phyloP scores from a whole-genome alignment of 2,888 invertebrate species.

The Fragum fragum region DNA sequence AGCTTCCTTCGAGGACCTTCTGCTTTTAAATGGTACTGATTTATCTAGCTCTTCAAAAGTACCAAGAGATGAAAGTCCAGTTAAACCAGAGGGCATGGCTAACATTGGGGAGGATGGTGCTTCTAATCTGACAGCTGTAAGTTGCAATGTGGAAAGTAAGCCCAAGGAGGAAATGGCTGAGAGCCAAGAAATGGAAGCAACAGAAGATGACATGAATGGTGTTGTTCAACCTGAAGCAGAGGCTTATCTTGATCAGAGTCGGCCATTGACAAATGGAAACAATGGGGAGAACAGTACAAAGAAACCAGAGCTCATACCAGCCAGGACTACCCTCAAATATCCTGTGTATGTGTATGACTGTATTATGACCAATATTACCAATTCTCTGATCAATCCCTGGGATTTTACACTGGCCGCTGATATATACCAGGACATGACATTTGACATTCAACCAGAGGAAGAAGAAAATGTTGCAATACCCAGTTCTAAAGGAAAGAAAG shows the following conservation, averaged over 20 bases:
- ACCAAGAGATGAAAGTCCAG: background rate
- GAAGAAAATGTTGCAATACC: slow-evolving; percentile 27
- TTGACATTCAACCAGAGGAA: slow-evolving; percentile 68
- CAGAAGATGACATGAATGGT: background rate
- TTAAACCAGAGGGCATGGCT: background rate
- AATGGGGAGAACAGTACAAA: background rate
- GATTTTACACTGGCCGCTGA: slow-evolving; percentile 77
- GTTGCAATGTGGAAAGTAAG: background rate
- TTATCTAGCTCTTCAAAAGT: background rate
- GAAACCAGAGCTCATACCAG: background rate
- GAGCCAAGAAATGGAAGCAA: background rate
- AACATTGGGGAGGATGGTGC: background rate
- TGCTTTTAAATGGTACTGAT: slow-evolving; percentile 72
- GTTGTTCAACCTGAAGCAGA: background rate
- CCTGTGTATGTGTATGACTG: slow-evolving; percentile 92
- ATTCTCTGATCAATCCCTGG: slow-evolving; percentile 83
- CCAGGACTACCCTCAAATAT: slow-evolving; percentile 72
- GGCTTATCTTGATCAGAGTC: background rate
- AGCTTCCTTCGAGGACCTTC: slow-evolving; percentile 88
- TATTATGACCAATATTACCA: slow-evolving; percentile 89
- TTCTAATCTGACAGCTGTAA: background rate
- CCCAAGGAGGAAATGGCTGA: background rate
- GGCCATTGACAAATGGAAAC: background rate
- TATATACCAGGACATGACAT: slow-evolving; percentile 84
- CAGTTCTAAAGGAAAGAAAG: slow-evolving; percentile 56